Base-by-base conservation (phyloP, 2,113 vertebrate species). In the Xenopus borealis region DNA sequence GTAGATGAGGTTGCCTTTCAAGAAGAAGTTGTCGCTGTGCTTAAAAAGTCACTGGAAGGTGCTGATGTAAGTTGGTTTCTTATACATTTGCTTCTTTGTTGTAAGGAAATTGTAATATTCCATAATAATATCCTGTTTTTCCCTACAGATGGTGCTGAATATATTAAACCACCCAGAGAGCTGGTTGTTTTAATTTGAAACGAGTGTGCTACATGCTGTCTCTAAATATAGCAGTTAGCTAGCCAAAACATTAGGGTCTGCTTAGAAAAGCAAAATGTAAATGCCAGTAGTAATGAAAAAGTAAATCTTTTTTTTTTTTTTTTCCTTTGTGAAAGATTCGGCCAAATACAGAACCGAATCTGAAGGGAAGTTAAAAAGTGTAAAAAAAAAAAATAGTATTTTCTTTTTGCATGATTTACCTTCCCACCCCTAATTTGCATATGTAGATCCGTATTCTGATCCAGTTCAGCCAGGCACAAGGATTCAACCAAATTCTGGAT, bases 1-100 rank as follows among this genome's bases (percentile, higher is more conserved):
- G 92, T 99, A 40, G 94, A 97, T 87, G 97, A 99, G 79, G 94
- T 99, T 0, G 96, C 96, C 16, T 98, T 92, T 83, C 97, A 99
- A 84, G 97, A 99, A 69, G 97, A 99, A 86, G 96, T 97, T 69
- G 94, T 98, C 62, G 94, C 96, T 14, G 95, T 99, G 11, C 82
- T 99, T 76, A 99, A 98, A 86, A 98, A 96, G 71, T 95, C 95
- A 66, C 83, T 99, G 85, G 89, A 97, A 76, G 97, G 97, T 82
- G 96, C 95, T 74, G 97, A 99, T 88, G 97, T 99, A 78, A 94
- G 94, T 94, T 52, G 3, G 61, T 19, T 33, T 7, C 10, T 1
- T 33, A 33, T 50, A 40, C 47, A 57, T 16, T n/a, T 18, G 8
- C 12, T 16, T 50, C 47, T 50, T 50, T 4, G 12, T 50, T 40